Percentiles rank a stretch among this genome's conserved stretches.
phyloP scores from a whole-genome alignment of 2,888 invertebrate species.

The Aleiodes alternator region DNA sequence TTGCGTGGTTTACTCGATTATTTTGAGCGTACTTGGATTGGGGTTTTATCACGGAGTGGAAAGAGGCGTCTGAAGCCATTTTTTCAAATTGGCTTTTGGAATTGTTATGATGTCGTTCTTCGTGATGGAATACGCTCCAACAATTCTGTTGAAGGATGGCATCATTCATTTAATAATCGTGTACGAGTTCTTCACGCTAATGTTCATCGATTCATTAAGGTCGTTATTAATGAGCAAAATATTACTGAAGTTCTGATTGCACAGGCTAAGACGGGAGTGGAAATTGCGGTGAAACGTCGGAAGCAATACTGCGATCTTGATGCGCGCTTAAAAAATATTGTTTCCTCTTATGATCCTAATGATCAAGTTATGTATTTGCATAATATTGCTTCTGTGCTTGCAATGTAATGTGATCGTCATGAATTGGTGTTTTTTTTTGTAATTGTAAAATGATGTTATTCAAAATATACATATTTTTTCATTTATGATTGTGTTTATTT shows the following conservation, averaged over 20 bases:
- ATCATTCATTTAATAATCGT: constrained; percentile 20
- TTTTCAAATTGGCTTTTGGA: constrained; percentile 31
- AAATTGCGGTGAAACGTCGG: neutral
- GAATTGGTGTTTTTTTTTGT: no score
- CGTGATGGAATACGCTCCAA: constrained; percentile 28
- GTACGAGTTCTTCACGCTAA: constrained; percentile 27
- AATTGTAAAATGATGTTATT: no score
- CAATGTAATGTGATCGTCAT: no score
- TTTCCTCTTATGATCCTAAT: constrained; percentile 9
- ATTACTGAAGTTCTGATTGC: constrained; percentile 10
- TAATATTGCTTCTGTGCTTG: no score
- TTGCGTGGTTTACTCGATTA: constrained; percentile 31
- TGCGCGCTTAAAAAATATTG: constrained; percentile 27
- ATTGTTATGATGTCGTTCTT: constrained; percentile 28
- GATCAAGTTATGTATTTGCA: neutral
- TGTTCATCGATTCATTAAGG: constrained; percentile 33
- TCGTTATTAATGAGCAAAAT: constrained; percentile 36
- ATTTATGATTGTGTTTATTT: no score
- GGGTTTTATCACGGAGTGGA: constrained; percentile 28
- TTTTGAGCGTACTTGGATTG: constrained; percentile 36
- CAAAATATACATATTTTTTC: no score
- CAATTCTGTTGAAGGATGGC: constrained; percentile 39
- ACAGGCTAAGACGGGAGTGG: constrained; percentile 23
- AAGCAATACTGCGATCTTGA: constrained; percentile 35
- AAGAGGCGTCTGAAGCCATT: constrained; percentile 27